Evolutionary conservation across 1,140 invertebrate species (phyloP).

Genomic region (honey bee (Apis mellifera)): DNA sequence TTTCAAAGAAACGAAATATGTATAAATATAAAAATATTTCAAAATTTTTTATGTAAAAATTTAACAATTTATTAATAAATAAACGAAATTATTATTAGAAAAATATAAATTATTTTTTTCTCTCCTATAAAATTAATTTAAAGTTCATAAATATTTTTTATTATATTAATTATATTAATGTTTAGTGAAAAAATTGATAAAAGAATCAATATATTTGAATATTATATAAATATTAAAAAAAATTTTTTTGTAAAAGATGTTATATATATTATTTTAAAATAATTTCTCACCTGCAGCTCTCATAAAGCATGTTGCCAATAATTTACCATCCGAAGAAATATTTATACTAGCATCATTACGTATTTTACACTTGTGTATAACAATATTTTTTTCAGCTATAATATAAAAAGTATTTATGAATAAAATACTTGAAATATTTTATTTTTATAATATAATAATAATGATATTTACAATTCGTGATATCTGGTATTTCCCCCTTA

Average conservation of each 20-base stretch:
- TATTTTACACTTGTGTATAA: slow-evolving; percentile 91
- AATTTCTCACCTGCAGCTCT: slow-evolving; percentile 84
- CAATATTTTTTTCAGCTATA: slow-evolving; percentile 88
- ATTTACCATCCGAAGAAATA: slow-evolving; percentile 90
- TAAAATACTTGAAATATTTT: slow-evolving; percentile 16
- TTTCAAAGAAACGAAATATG: too few species aligned
- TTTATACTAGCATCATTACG: slow-evolving; percentile 94
- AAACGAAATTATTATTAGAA: background rate
- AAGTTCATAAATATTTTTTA: too few species aligned
- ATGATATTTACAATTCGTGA: slow-evolving; percentile 85
- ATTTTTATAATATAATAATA: slow-evolving; percentile 5
- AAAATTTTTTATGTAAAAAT: too few species aligned
- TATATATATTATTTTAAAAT: background rate
- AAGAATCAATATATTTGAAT: too few species aligned
- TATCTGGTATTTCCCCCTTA: slow-evolving; percentile 86
- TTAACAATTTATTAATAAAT: too few species aligned
- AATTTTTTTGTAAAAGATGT: too few species aligned
- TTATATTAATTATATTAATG: background rate
- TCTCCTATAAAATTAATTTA: too few species aligned
- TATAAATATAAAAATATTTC: too few species aligned
- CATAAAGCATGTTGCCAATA: slow-evolving; percentile 86
- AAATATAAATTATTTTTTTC: too few species aligned
- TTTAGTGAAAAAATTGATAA: background rate
- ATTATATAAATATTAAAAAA: too few species aligned
- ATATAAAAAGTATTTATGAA: slow-evolving; percentile 8